A percentile compares a stretch with the other conserved stretches of the same genome.
Conservation (phyloP, 2,888 invertebrate genomes). For the Lordiphosa fenestrarum region DNA sequence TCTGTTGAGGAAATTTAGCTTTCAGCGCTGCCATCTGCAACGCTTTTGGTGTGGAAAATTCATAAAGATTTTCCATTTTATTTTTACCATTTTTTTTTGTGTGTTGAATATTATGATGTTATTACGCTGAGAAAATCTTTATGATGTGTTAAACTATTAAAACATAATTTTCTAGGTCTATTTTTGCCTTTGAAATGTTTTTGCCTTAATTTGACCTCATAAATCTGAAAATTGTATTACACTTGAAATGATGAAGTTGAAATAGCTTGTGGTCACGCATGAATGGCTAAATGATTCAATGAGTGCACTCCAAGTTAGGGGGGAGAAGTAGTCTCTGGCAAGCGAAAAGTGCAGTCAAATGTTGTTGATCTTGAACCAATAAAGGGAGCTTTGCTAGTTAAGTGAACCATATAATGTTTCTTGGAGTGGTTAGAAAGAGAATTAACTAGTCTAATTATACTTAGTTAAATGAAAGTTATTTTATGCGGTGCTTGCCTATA, state of each 20-base stretch:
- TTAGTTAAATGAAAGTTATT: too few species aligned
- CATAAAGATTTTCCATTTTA: slow-evolving; percentile 10
- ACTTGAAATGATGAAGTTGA: slow-evolving; percentile 23
- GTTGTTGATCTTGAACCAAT: too few species aligned
- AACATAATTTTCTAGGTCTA: slow-evolving; percentile 24
- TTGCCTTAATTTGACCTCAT: slow-evolving; percentile 48
- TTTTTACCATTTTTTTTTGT: slow-evolving; percentile 1
- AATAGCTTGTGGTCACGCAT: slow-evolving; percentile 3
- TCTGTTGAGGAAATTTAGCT: slow-evolving; percentile 50
- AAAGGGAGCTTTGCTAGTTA: too few species aligned
- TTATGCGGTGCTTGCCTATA: too few species aligned
- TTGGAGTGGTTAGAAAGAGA: too few species aligned
- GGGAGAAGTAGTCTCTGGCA: not conserved
- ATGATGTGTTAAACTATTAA: slow-evolving; percentile 64
- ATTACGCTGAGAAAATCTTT: slow-evolving; percentile 61
- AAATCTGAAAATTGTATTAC: slow-evolving; percentile 54
- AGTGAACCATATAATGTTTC: too few species aligned
- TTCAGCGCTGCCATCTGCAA: slow-evolving; percentile 61
- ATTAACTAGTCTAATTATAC: too few species aligned
- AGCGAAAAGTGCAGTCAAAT: too few species aligned
- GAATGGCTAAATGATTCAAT: slow-evolving; percentile 13
- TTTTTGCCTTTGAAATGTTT: slow-evolving; percentile 7
- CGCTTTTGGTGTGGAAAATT: slow-evolving; percentile 25
- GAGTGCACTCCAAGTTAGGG: slow-evolving; percentile 13
- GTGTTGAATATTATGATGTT: slow-evolving; percentile 25